Evolutionary conservation across 2,113 vertebrate species (phyloP).

Genomic region (Circaetus gallicus): DNA sequence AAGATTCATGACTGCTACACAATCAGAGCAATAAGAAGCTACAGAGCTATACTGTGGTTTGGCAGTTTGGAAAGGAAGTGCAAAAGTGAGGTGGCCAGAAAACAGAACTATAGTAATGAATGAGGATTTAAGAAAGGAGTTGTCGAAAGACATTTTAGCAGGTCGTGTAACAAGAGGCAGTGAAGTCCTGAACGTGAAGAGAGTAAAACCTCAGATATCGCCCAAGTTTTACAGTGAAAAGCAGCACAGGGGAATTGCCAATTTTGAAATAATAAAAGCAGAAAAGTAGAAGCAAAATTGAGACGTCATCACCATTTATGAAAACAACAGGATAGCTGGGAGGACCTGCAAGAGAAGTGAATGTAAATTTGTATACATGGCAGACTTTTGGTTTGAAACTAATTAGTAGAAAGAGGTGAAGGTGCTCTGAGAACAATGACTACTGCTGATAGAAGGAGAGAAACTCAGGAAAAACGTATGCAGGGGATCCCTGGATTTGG

Average conservation of each 20-base stretch:
- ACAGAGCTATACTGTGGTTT: neutral
- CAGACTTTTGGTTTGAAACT: neutral
- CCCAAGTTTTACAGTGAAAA: neutral
- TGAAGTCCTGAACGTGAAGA: neutral
- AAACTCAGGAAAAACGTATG: neutral
- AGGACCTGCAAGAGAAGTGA: neutral
- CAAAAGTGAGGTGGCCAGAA: neutral
- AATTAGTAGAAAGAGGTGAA: neutral
- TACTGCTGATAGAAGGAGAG: neutral
- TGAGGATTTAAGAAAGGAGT: neutral
- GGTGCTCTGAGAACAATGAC: neutral
- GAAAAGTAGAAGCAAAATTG: neutral
- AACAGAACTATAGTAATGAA: neutral
- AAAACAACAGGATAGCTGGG: neutral
- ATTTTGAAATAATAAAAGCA: neutral
- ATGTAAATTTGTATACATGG: neutral
- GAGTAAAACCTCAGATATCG: neutral
- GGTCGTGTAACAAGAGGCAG: neutral
- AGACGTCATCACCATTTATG: neutral
- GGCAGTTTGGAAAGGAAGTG: neutral
- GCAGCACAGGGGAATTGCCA: neutral
- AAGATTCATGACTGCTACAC: neutral
- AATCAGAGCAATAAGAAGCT: neutral
- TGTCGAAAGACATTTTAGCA: neutral
- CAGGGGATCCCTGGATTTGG: neutral